Base-by-base conservation (phyloP, 1,140 invertebrate genomes). In the Pseudomyrmex flavicornis region DNA sequence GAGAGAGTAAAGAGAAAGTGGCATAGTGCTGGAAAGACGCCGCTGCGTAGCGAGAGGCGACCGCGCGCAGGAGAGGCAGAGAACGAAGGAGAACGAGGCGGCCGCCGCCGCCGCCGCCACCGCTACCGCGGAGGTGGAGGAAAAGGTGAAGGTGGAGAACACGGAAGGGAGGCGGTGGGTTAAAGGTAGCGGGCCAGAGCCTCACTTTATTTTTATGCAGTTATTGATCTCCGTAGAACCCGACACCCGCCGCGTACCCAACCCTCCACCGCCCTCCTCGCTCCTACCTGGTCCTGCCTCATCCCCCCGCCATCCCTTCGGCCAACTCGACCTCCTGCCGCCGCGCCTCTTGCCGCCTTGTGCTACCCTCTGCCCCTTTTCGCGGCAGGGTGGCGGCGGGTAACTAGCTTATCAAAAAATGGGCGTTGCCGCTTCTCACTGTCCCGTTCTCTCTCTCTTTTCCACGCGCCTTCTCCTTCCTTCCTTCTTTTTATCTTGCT, bases 401-500 rank as follows among this genome's bases (percentile, higher is more conserved):
- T 93, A 94, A 94, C 94, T 94, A 94, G 94, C 93, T 94, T 94
- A 94, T 94, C 93, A 94, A 94, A 94, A 94, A 94, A 94, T 94
- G 93, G 93, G 93, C 93, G 93, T 94, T 94, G 93, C 93, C 93
- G 89, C 90, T 92, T 88, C 86, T 91, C 89, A 91, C 91, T 92
- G 91, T 91, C 85, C 90, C 85, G 79, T 82, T 90, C 83, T 76
- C 48, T 63, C 46, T 91, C 91, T 89, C 90, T 90, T 88, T 89
- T 54, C 52, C 17, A 66, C 76, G 66, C 86, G 70, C 87, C 84
- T 87, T 88, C 87, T 90, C 84, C 84, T 82, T 88, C 82, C 90
- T 89, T 89, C 85, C 85, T 83, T 91, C 77, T 70, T 72, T 20
- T 59, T 35, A 35, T n/a, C 58, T 20, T 9, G 58, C 58, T 59